Conservation (phyloP, 2,113 vertebrate genomes). For the Lepus americanus region DNA sequence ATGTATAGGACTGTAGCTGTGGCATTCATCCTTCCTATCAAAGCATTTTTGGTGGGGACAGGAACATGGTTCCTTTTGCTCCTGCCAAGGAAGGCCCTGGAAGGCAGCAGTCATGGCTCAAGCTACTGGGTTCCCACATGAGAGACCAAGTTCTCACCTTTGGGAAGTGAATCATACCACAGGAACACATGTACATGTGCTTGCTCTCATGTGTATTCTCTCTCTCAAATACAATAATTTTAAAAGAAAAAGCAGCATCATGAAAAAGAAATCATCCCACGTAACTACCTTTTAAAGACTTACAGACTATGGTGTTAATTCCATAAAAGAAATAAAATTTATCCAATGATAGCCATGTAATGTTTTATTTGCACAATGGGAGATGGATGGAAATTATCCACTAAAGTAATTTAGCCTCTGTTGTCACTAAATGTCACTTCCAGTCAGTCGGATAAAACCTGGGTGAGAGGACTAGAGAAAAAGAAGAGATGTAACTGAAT, state of each 20-base stretch:
- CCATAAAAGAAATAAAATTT: conserved; percentile 49
- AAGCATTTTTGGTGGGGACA: not conserved
- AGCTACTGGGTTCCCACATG: no score
- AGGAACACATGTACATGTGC: no score
- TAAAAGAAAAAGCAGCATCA: no score
- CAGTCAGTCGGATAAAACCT: conserved; percentile 21
- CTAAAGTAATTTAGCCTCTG: conserved; percentile 28
- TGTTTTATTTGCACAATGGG: not conserved
- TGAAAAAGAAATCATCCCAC: not conserved
- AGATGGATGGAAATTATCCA: conserved; percentile 42
- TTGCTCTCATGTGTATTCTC: no score
- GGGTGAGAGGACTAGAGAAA: not conserved
- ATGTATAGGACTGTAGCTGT: not conserved
- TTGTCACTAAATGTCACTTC: conserved; percentile 65
- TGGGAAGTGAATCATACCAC: no score
- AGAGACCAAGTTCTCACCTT: no score
- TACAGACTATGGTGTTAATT: not conserved
- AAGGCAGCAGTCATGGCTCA: no score
- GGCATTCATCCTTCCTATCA: not conserved
- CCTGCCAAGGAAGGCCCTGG: no score
- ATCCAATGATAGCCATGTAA: not conserved
- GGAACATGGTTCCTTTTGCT: no score
- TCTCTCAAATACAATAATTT: no score
- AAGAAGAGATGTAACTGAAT: conserved; percentile 15
- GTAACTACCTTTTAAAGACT: not conserved